These are phyloP conservation scores for Rattus rattus DNA, from an alignment of 2,113 vertebrate species.

Conservation along the genomic window DNA sequence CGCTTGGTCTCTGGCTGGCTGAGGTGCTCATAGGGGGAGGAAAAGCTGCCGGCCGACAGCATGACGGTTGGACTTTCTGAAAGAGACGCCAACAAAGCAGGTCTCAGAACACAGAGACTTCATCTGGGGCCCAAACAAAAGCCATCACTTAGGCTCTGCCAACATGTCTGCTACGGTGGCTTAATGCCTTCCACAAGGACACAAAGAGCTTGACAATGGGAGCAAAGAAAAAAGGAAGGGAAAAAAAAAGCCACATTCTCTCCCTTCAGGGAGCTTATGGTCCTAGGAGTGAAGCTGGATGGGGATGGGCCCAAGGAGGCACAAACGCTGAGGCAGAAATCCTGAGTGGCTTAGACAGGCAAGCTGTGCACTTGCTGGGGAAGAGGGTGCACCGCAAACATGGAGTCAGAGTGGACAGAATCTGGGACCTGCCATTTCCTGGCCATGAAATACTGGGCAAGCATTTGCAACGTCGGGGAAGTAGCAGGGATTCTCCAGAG, in stretches of 20 bases:
- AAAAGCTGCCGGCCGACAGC: slow-evolving; percentile 98
- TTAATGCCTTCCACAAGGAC: background rate
- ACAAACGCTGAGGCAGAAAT: too few species aligned
- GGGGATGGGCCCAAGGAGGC: background rate
- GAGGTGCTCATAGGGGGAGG: slow-evolving; percentile 97
- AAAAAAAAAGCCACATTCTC: background rate
- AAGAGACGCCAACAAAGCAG: background rate
- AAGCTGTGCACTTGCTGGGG: background rate
- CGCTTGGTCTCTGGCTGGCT: slow-evolving; percentile 99
- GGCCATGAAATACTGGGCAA: background rate
- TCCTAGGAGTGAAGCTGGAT: background rate
- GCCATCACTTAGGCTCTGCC: background rate
- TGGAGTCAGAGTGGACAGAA: background rate
- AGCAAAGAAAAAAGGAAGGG: background rate
- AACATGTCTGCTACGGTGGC: background rate
- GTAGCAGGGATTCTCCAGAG: rapidly evolving
- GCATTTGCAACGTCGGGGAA: background rate
- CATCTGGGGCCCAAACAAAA: background rate
- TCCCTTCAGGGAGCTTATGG: slow-evolving; percentile 51
- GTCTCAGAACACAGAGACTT: background rate
- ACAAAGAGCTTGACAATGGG: background rate
- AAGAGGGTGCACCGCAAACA: rapidly evolving
- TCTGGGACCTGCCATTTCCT: background rate
- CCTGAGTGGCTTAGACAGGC: background rate
- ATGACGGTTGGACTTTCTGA: slow-evolving; percentile 98